A percentile compares a stretch with the other conserved stretches of the same genome.
Evolutionary conservation across 2,888 invertebrate species (phyloP).

Genomic region (Antheraea assamensis): DNA sequence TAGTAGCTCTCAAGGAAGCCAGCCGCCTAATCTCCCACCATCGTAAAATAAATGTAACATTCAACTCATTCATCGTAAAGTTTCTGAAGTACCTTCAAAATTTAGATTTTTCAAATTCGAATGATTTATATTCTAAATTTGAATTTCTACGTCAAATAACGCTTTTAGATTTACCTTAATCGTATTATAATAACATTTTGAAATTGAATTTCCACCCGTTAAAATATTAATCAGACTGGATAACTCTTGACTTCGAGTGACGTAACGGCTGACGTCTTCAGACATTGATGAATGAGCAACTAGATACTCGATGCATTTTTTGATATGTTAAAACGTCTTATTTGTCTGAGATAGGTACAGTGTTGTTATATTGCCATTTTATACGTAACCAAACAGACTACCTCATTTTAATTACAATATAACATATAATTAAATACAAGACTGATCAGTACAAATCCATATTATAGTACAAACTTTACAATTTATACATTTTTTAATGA

Average conservation of each 20-base stretch:
- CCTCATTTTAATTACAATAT: constrained; percentile 60
- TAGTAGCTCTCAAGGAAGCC: constrained; percentile 65
- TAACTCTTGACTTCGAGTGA: constrained; percentile 2
- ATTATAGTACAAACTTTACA: constrained; percentile 67
- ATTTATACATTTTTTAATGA: constrained; percentile 52
- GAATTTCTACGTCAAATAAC: not conserved
- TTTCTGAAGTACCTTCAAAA: constrained; percentile 2
- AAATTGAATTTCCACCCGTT: not conserved
- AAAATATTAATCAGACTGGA: not conserved
- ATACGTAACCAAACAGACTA: constrained; percentile 40
- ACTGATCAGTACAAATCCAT: constrained; percentile 78
- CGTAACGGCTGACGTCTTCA: not conserved
- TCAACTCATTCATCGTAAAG: constrained; percentile 19
- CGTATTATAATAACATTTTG: not conserved
- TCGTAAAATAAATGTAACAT: constrained; percentile 39
- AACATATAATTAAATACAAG: constrained; percentile 62
- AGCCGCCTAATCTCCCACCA: constrained; percentile 61
- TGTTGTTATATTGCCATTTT: constrained; percentile 10
- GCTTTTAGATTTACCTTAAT: constrained; percentile 5
- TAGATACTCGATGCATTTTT: constrained; percentile 1
- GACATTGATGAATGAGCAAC: constrained; percentile 1
- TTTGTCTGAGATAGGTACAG: constrained; percentile 5
- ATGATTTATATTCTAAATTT: constrained; percentile 4
- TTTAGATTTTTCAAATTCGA: not conserved
- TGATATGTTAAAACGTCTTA: not conserved